phyloP scores from a whole-genome alignment of 2,797 vertebrate species.

The Pangasius mekongensis region DNA sequence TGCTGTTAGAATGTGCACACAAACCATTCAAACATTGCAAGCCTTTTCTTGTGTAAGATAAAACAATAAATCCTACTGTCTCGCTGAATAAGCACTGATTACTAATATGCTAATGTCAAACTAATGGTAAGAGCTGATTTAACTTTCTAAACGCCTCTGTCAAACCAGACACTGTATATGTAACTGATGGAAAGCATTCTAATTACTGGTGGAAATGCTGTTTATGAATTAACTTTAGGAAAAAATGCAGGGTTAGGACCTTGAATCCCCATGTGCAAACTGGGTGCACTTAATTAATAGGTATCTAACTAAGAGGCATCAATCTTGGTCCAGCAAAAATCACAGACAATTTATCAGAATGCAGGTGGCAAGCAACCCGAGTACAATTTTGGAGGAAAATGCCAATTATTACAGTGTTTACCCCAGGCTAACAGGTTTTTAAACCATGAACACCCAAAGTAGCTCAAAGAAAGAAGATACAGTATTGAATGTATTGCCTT shows the following conservation, averaged over 20 bases:
- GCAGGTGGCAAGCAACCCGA: too few species aligned
- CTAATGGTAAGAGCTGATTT: background rate
- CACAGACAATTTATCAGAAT: background rate
- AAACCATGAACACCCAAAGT: background rate
- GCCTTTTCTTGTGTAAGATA: background rate
- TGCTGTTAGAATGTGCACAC: background rate
- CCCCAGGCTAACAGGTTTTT: background rate
- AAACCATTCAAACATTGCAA: background rate
- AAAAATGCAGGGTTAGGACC: background rate
- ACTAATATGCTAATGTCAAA: background rate
- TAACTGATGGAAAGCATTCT: background rate
- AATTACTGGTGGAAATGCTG: background rate
- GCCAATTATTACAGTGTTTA: background rate
- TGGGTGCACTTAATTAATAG: background rate
- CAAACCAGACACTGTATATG: background rate
- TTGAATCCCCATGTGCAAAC: background rate
- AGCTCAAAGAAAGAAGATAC: background rate
- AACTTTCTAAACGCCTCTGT: background rate
- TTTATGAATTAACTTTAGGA: background rate
- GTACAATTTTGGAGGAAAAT: background rate
- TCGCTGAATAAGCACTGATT: background rate
- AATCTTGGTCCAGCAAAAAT: background rate
- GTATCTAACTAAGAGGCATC: background rate
- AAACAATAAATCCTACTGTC: background rate
- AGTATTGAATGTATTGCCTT: background rate